A percentile compares a stretch with the other conserved stretches of the same genome.
Evolutionary conservation across 2,888 invertebrate genomes (phyloP).

Genomic region (Agelastica alni): DNA sequence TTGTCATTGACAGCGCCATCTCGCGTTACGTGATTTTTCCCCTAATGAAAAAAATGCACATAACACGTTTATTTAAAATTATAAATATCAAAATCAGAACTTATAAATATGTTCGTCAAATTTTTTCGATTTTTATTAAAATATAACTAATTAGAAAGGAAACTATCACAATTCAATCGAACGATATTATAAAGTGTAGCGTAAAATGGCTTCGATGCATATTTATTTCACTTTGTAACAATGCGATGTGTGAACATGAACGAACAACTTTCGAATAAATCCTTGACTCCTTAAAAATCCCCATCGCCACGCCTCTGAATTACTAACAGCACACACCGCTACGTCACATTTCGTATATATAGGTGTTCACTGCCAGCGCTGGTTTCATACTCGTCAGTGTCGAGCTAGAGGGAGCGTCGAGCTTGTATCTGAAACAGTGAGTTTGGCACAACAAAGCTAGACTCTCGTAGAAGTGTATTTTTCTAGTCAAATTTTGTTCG

Average conservation of each 20-base stretch:
- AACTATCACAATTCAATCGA: too few species aligned
- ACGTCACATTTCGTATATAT: constrained; percentile 39
- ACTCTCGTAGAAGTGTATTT: constrained; percentile 37
- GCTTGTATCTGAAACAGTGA: constrained; percentile 4
- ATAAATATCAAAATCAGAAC: too few species aligned
- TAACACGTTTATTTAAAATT: too few species aligned
- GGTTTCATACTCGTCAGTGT: constrained; percentile 40
- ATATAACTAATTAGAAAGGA: too few species aligned
- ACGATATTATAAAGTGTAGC: too few species aligned
- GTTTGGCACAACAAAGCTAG: constrained; percentile 40
- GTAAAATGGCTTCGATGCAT: not conserved
- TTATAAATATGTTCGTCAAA: too few species aligned
- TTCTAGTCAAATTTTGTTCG: constrained; percentile 39
- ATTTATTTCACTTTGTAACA: constrained; percentile 1
- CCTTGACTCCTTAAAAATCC: constrained; percentile 19
- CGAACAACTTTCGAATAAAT: constrained; percentile 22
- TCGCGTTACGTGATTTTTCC: too few species aligned
- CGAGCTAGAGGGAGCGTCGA: not conserved
- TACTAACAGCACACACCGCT: constrained; percentile 25
- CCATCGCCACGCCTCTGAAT: constrained; percentile 15
- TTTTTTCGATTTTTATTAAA: too few species aligned
- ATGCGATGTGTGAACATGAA: constrained; percentile 6
- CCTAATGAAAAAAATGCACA: too few species aligned
- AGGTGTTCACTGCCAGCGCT: constrained; percentile 19
- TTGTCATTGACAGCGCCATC: too few species aligned